Percentiles rank a stretch among this genome's conserved stretches.
These are phyloP conservation scores for Hydrozoanthus gracilis DNA, from an alignment of 92 coral and sea anemone species.

Conservation along the genomic window DNA sequence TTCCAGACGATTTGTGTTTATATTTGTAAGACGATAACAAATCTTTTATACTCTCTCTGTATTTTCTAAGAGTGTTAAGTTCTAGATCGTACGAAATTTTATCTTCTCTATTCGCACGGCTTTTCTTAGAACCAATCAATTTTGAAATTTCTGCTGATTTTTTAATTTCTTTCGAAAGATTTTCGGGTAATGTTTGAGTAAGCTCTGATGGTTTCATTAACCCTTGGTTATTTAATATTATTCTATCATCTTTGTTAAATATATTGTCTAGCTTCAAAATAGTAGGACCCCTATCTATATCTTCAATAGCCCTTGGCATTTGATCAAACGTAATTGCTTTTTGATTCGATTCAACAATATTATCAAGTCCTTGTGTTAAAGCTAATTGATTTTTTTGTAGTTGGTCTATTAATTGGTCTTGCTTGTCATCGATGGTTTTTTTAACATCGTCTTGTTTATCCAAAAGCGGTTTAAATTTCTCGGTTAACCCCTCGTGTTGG, in stretches of 20 bases:
- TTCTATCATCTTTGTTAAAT: too few species aligned
- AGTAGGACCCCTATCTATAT: not conserved
- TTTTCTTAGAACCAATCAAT: not conserved
- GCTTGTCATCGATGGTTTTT: not conserved
- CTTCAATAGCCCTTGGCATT: not conserved
- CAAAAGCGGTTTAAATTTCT: not conserved
- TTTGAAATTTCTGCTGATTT: not conserved
- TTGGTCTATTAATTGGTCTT: not conserved
- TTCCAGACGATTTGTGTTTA: not conserved
- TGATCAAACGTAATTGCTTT: not conserved
- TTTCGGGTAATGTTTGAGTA: not conserved
- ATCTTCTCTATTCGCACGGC: not conserved
- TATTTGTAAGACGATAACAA: not conserved
- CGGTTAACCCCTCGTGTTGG: too few species aligned
- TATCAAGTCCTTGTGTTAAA: constrained; percentile 8
- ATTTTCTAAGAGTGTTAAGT: not conserved
- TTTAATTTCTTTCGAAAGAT: not conserved
- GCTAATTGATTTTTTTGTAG: not conserved
- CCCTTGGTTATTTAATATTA: not conserved
- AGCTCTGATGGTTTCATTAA: not conserved
- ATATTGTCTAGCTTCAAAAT: not conserved
- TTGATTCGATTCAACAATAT: not conserved
- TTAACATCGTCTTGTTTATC: not conserved
- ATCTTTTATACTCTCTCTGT: not conserved
- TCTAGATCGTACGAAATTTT: not conserved